Base-by-base conservation (phyloP, 1,140 invertebrate species). In the Drosophila obscura region DNA sequence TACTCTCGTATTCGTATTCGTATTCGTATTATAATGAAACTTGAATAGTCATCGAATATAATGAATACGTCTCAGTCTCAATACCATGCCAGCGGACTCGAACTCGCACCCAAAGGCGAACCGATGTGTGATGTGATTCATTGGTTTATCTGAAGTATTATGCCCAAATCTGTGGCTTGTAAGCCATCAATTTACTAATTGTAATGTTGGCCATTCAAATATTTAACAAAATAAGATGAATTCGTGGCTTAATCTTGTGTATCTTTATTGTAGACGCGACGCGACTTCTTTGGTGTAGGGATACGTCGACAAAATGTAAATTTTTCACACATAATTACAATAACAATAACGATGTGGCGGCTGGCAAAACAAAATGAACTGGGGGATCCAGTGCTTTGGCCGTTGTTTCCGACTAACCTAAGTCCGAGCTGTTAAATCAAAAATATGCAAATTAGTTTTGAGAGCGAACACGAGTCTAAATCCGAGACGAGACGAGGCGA, bases 341-440 rank as follows among this genome's bases (percentile, higher is more conserved):
- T 77, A 80, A 73, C 77, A 84, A 82, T 65, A 65, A 52, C 11
- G 11, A 5, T 39, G 0, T 28, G 28, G 28, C 22, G 59, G 55
- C 73, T 35, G 31, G 31, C 56, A 69, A 68, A 61, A 67, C 62
- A 73, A 73, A 73, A 58, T 57, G 53, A 16, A 45, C 31, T 35
- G 8, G 8, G 28, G 31, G 8, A 2, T 35, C 35, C 35, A 39
- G 35, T 39, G 35, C 13, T 39, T 39, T 13, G 35, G 35, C 35
- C 13, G 35, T 13, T 39, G 35, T 39, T 39, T 13, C 35, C 35
- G 35, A 39, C 35, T 39, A 39, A 39, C 4, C 64, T 26, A 74
- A 74, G 72, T 65, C 71, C 83, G 80, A 89, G 84, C 83, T 89
- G 80, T 83, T 88, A 88, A 88, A 88, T 88, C 83, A 88, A 88